Evolutionary conservation across 1,140 invertebrate genomes (phyloP).

Genomic region (Lordiphosa mommai): DNA sequence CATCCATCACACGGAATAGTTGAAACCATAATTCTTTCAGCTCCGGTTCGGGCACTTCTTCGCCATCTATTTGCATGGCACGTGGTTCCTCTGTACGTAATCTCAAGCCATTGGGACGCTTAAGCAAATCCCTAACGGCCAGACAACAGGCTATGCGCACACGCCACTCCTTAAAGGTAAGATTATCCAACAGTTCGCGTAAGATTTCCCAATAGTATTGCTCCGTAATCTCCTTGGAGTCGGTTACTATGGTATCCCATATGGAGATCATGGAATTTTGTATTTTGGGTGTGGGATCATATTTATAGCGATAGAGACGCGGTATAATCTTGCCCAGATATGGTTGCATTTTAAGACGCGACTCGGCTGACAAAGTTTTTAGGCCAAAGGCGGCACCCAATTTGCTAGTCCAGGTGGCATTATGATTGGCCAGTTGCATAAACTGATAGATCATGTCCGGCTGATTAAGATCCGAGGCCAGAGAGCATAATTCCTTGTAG

Average conservation of each 20-base stretch:
- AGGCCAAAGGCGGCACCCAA: constrained; percentile 96
- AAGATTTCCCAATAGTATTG: constrained; percentile 93
- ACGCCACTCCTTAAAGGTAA: constrained; percentile 92
- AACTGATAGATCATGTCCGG: constrained; percentile 97
- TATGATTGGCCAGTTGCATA: constrained; percentile 96
- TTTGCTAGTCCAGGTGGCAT: constrained; percentile 96
- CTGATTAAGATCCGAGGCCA: constrained; percentile 95
- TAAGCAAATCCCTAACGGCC: constrained; percentile 91
- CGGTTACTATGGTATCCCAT: constrained; percentile 93
- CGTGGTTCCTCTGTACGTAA: constrained; percentile 52
- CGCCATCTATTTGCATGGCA: constrained; percentile 49
- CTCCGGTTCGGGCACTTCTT: constrained; percentile 78
- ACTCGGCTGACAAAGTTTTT: constrained; percentile 89
- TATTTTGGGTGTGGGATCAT: constrained; percentile 94
- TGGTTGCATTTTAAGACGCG: constrained; percentile 89
- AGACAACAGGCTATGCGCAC: constrained; percentile 94
- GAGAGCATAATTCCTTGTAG: constrained; percentile 95
- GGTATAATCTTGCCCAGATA: constrained; percentile 93
- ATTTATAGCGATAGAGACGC: constrained; percentile 92
- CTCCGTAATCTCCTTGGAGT: constrained; percentile 93
- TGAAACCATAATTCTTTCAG: constrained; percentile 89
- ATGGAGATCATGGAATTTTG: constrained; percentile 95
- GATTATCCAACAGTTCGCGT: constrained; percentile 88
- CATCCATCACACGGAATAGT: constrained; percentile 94
- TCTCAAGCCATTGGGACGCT: constrained; percentile 79